phyloP scores from a whole-genome alignment of 2,797 vertebrate genomes.

The Prionace glauca region DNA sequence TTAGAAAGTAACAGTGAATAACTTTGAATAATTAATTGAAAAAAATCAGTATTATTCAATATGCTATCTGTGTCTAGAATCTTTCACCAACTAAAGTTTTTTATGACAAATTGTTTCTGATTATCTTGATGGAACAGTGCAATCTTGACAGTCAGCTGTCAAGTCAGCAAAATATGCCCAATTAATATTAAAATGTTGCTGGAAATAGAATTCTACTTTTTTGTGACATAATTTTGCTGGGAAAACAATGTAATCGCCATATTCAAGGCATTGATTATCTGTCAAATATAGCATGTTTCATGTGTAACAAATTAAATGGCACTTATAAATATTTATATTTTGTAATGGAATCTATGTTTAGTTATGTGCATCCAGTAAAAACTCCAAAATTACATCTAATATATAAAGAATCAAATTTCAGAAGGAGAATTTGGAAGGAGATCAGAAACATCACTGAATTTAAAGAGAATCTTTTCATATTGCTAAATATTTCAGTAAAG shows the following conservation, averaged over 20 bases:
- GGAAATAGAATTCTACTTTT: background rate
- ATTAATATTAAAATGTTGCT: background rate
- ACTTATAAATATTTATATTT: constrained; percentile 9
- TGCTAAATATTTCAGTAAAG: background rate
- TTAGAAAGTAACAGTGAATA: background rate
- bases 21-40: background rate
- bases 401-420: background rate
- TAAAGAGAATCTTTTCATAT: background rate
- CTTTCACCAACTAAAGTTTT: background rate
- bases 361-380: background rate
- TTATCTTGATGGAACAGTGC: background rate
- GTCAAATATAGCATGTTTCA: background rate
- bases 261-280: background rate
- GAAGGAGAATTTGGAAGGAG: background rate
- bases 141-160: background rate
- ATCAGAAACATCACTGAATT: background rate
- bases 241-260: background rate
- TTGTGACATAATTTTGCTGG: background rate
- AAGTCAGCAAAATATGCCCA: background rate
- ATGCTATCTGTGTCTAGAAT: background rate
- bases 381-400: background rate
- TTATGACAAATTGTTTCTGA: constrained; percentile 6
- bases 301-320: background rate
- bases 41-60: background rate
- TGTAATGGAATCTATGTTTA: background rate